These are phyloP conservation scores for Cosmopolites sordidus DNA, from an alignment of 2,888 invertebrate genomes.

Conservation along the genomic window DNA sequence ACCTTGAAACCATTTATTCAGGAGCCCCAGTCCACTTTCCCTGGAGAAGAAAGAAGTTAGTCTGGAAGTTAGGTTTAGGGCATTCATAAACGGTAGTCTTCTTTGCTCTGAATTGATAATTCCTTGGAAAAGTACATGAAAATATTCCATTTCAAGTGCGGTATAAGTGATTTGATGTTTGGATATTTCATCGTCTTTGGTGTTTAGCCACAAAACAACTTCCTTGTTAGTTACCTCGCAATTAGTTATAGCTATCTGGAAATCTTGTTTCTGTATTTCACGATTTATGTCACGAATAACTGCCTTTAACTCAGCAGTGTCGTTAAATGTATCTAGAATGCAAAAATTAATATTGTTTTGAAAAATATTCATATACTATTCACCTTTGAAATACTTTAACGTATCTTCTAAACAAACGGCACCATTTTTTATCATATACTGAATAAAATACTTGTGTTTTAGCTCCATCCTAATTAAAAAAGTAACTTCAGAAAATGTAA, in stretches of 20 bases:
- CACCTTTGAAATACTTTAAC: constrained; percentile 7
- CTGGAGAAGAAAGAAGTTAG: constrained; percentile 32
- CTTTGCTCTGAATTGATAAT: constrained; percentile 35
- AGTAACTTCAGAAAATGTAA: too few species aligned
- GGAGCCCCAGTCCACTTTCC: constrained; percentile 36
- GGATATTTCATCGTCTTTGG: constrained; percentile 39
- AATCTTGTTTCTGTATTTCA: constrained; percentile 37
- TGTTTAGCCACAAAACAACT: constrained; percentile 37
- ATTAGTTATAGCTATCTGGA: constrained; percentile 34
- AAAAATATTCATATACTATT: background rate
- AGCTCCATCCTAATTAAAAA: too few species aligned
- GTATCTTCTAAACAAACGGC: constrained; percentile 32
- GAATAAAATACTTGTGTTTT: constrained; percentile 35
- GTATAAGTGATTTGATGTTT: constrained; percentile 36
- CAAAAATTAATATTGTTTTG: constrained; percentile 6
- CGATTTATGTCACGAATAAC: constrained; percentile 37
- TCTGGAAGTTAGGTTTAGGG: constrained; percentile 38
- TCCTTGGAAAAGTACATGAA: constrained; percentile 39
- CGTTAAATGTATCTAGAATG: constrained; percentile 30
- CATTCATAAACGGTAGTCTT: constrained; percentile 33
- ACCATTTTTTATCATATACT: constrained; percentile 39
- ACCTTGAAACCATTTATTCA: constrained; percentile 35
- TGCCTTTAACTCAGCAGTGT: constrained; percentile 29
- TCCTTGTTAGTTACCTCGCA: constrained; percentile 40
- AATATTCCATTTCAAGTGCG: constrained; percentile 39